Conservation (phyloP, 2,113 vertebrate species). For the Pachypanchax playfairii region DNA sequence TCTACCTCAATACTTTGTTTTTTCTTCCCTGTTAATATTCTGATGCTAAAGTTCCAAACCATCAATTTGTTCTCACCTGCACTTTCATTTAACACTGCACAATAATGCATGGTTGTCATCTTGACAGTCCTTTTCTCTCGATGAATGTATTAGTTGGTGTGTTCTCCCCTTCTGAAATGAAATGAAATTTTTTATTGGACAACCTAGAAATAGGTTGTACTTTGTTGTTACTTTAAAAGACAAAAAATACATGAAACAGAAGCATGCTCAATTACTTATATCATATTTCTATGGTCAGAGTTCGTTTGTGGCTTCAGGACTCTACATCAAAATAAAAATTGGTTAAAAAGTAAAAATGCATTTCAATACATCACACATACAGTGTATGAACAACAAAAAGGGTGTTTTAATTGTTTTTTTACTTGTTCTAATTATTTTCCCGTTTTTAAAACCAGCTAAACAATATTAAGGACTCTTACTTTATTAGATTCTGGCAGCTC, state of each 20-base stretch:
- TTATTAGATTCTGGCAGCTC: no score
- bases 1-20: neutral
- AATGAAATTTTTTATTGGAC: slow-evolving; percentile 6
- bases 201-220: neutral
- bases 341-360: no score
- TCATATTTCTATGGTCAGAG: slow-evolving; percentile 4
- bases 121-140: slow-evolving; percentile 17
- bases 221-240: slow-evolving; percentile 3
- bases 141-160: slow-evolving; percentile 9
- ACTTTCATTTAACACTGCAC: slow-evolving; percentile 1
- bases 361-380: no score
- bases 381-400: no score
- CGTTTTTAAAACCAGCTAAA: no score
- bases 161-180: slow-evolving; percentile 13
- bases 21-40: neutral
- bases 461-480: neutral
- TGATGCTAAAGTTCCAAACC: neutral
- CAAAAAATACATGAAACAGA: neutral
- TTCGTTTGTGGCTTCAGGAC: slow-evolving; percentile 12
- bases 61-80: slow-evolving; percentile 10
- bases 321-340: no score
- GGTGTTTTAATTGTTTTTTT: no score
- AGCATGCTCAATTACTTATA: slow-evolving; percentile 7
- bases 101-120: neutral
- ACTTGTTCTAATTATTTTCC: no score